Percentiles rank a stretch among this genome's conserved stretches.
phyloP scores from a whole-genome alignment of 2,888 invertebrate genomes.

The Himalopsyche japonica region DNA sequence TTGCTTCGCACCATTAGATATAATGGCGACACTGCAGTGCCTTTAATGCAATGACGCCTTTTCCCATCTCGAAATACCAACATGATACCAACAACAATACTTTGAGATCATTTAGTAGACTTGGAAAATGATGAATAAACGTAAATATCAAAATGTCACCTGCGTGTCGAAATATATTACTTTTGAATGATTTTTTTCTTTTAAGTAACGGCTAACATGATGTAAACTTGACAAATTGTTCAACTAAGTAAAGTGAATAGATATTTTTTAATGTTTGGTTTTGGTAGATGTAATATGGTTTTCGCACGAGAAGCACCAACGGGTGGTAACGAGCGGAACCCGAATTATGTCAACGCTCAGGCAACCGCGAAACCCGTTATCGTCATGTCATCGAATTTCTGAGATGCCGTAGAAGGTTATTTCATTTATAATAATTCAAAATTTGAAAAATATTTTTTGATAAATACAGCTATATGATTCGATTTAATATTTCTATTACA shows the following conservation, averaged over 20 bases:
- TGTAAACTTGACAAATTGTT: neutral
- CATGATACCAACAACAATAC: neutral
- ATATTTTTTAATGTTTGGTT: neutral
- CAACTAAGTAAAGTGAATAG: neutral
- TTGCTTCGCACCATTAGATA: neutral
- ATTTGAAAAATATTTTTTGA: no score
- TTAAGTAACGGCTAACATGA: neutral
- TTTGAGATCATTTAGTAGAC: no score
- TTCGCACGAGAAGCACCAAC: constrained; percentile 23
- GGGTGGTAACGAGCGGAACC: constrained; percentile 27
- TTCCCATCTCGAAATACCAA: neutral
- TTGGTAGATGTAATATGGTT: neutral
- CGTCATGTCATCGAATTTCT: neutral
- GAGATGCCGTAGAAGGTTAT: neutral
- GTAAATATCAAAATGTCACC: neutral
- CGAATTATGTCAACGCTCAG: constrained; percentile 26
- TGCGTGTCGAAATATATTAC: neutral
- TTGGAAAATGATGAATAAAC: no score
- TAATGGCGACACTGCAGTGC: neutral
- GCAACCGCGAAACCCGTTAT: constrained; percentile 16
- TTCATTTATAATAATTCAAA: no score
- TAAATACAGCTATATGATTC: no score
- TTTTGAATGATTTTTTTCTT: neutral
- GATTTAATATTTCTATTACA: no score
- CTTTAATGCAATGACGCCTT: neutral